Base-by-base conservation (phyloP, 53 echinoderm and acorn worm species). In the Crossaster papposus region DNA sequence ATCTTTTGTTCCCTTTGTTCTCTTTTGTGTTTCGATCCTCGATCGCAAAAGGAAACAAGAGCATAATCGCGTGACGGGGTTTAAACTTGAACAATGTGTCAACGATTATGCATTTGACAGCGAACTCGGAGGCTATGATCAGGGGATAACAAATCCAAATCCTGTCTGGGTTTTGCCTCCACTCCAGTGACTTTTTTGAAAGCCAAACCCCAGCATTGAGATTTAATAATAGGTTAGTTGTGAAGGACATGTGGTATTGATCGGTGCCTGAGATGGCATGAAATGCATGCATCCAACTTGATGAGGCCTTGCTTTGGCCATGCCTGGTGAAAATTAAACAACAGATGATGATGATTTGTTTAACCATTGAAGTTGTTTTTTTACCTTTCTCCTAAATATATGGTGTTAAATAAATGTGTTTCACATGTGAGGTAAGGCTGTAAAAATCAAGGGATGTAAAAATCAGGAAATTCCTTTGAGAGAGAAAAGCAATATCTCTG, bases 221-320 rank as follows among this genome's bases (percentile, higher is more conserved):
- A 35, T 63, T 38, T 82, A n/a, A n/a, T 68, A 82, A 68, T 82
- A 82, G 85, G 85, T 85, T 54, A 85, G 72, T 85, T 73, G 73
- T 85, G 73, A 72, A 85, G 80, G 72, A 85, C 85, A 85, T 72
- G 30, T 85, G 85, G 50, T 71, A 85, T 18, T 31, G 52, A 85
- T 85, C 50, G 72, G 72, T 74, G 75, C 22, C n/a, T 0, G 35
- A 36, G 33, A 36, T 36, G 36, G 75, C 33, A 33, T 9, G n/a
- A n/a, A n/a, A n/a, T 58, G 36, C 18, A 12, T 29, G 11, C 28
- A 20, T 35, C 28, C 18, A 18, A 8, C 75, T 35, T 74, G 75
- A 74, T 74, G 36, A 36, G 68, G 28, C 62, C 28, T 18, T 18
- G 24, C 28, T 68, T 68, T 28, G 1, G 9, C 22, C 10, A 68